Percentiles rank a stretch among this genome's conserved stretches.
Conservation (phyloP, 2,888 invertebrate genomes). For the Drosophila suboccidentalis region DNA sequence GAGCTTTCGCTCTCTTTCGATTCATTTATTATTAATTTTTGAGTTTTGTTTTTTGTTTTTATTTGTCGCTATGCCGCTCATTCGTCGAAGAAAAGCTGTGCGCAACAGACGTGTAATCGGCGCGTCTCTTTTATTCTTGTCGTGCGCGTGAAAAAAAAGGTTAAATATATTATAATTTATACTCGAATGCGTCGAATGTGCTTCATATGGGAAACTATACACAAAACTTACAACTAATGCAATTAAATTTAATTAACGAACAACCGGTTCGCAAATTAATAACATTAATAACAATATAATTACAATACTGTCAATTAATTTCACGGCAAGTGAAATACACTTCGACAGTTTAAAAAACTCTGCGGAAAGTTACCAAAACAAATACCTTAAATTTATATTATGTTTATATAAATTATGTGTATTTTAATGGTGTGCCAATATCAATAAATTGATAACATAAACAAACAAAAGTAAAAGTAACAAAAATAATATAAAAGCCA, state of each 20-base stretch:
- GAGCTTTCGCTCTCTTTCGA: constrained; percentile 3
- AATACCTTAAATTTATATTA: constrained; percentile 16
- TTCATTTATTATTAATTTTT: constrained; percentile 8
- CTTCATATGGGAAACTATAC: constrained; percentile 24
- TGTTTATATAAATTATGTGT: constrained; percentile 14
- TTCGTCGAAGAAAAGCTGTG: constrained; percentile 48
- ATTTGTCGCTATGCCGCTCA: constrained; percentile 44
- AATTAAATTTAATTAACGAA: constrained; percentile 25
- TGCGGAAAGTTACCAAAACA: constrained; percentile 15
- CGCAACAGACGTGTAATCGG: constrained; percentile 39
- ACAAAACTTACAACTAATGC: constrained; percentile 2
- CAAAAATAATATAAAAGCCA: constrained; percentile 1
- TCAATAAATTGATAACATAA: constrained; percentile 18
- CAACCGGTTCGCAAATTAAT: constrained; percentile 37
- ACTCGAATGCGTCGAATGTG: constrained; percentile 16
- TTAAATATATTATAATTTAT: constrained; percentile 17
- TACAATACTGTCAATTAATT: constrained; percentile 25
- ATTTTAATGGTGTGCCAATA: constrained; percentile 13
- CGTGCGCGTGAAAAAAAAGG: constrained; percentile 21
- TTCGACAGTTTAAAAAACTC: constrained; percentile 22
- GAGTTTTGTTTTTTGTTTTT: constrained; percentile 45
- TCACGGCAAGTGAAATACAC: constrained; percentile 23
- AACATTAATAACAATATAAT: constrained; percentile 5
- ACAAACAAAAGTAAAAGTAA: constrained; percentile 30
- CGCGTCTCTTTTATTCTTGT: constrained; percentile 24